Percentiles rank a stretch among this genome's conserved stretches.
Evolutionary conservation across 2,797 vertebrate genomes (phyloP).

Genomic region (Esox masquinongy): DNA sequence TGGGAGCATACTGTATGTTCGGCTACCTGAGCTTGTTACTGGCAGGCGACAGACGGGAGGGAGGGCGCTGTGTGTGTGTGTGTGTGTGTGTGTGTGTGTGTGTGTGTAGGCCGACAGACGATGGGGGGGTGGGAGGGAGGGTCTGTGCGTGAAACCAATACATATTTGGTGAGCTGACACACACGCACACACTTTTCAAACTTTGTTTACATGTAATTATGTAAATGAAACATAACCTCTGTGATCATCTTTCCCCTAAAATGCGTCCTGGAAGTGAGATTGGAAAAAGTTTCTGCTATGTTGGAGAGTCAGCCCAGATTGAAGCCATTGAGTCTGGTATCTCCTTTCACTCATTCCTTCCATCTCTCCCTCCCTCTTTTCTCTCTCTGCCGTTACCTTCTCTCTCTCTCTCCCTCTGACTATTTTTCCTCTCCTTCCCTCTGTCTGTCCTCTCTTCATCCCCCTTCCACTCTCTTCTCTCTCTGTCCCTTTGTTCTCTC

Average conservation of each 20-base stretch:
- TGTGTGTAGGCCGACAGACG: background rate
- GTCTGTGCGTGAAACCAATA: constrained; percentile 26
- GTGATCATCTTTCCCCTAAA: background rate
- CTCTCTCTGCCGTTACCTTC: background rate
- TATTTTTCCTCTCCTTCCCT: constrained; percentile 5
- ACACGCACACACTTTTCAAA: constrained; percentile 10
- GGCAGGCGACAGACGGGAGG: constrained; percentile 32
- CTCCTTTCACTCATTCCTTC: background rate
- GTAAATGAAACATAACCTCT: constrained; percentile 18
- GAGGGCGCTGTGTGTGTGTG: background rate
- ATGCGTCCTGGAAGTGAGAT: background rate
- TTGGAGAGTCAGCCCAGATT: background rate
- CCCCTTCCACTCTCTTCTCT: constrained; percentile 8
- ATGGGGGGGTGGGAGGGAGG: background rate
- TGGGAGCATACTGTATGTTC: constrained; percentile 25
- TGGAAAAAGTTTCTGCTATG: constrained; percentile 7
- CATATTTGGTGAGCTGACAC: constrained; percentile 45
- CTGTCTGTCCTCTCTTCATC: constrained; percentile 2
- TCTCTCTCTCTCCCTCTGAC: background rate
- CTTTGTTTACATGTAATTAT: constrained; percentile 9
- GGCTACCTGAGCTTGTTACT: constrained; percentile 40
- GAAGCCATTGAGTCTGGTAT: background rate
- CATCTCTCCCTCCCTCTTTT: background rate
- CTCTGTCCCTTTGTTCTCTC: constrained; percentile 12
- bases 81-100: background rate